Conservation (phyloP, 2,888 invertebrate species). For the Agrotis segetum region DNA sequence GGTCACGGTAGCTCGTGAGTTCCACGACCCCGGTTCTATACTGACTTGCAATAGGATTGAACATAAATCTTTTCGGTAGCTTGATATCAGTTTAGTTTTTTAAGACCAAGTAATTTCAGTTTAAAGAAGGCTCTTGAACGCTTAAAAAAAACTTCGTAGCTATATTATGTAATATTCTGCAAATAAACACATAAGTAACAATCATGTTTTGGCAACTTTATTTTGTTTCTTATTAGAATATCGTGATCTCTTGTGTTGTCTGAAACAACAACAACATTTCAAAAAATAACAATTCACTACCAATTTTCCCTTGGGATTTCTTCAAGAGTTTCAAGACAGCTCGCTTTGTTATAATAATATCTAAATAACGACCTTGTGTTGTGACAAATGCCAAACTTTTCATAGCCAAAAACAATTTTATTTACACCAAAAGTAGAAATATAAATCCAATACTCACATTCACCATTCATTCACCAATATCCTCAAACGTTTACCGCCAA, state of each 20-base stretch:
- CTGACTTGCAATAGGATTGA: no score
- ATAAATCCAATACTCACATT: constrained; percentile 50
- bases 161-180: background rate
- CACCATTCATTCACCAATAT: constrained; percentile 51
- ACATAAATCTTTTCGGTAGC: no score
- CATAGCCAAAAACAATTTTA: background rate
- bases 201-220: background rate
- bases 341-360: no score
- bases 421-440: constrained; percentile 17
- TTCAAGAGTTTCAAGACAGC: background rate
- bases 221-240: background rate
- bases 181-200: background rate
- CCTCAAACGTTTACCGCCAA: constrained; percentile 49
- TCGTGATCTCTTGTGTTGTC: background rate
- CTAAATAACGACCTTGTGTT: no score
- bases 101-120: no score
- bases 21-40: no score
- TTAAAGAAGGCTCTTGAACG: no score
- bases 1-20: no score
- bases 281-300: background rate
- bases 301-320: background rate
- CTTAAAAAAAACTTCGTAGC: background rate
- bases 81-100: no score
- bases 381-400: background rate
- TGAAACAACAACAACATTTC: background rate